Evolutionary conservation across 1,140 invertebrate species (phyloP), one percentile per base, ranked within the genome.

Genomic region (Caenorhabditis remanei): DNA sequence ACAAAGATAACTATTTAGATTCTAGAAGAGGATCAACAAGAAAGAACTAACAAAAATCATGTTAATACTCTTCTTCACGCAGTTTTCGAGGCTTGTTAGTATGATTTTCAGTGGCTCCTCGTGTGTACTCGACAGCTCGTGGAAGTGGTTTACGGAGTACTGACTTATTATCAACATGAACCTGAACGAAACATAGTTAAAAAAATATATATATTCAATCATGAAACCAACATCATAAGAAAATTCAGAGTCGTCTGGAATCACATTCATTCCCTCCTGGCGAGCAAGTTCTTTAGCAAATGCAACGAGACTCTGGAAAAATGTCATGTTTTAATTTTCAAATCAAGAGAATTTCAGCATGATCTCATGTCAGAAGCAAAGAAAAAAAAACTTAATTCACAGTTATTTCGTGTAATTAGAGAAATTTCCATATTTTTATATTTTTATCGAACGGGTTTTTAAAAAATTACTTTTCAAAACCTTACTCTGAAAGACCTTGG

Each of bases 401-500:
- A n/a, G n/a, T n/a, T 32, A 32, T 2, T 1, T 32, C 32, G 32
- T 32, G 32, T 32, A 2, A 32, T 32, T 32, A 32, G n/a, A n/a
- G n/a, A n/a, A n/a, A n/a, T n/a, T n/a, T n/a, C n/a, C n/a, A n/a
- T n/a, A n/a, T n/a, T n/a, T n/a, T n/a, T n/a, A n/a, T n/a, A n/a
- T n/a, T n/a, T n/a, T n/a, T n/a, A n/a, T n/a, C n/a, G n/a, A n/a
- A n/a, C n/a, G n/a, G n/a, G n/a, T n/a, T n/a, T n/a, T n/a, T n/a
- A n/a, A n/a, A n/a, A n/a, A n/a, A n/a, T 2, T 32, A 32, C 32
- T 32, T 32, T 32, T 32, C 8, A n/a, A 41, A 84, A 75, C 41
- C 75, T 40, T 58, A 91, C 91, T 87, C 92, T 87, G 75, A 92
- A 92, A 32, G 90, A 90, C 41, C 85, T 48, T 67, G 91, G 91